phyloP scores from a whole-genome alignment of 1,140 invertebrate genomes.

The Drosophila trapezifrons region DNA sequence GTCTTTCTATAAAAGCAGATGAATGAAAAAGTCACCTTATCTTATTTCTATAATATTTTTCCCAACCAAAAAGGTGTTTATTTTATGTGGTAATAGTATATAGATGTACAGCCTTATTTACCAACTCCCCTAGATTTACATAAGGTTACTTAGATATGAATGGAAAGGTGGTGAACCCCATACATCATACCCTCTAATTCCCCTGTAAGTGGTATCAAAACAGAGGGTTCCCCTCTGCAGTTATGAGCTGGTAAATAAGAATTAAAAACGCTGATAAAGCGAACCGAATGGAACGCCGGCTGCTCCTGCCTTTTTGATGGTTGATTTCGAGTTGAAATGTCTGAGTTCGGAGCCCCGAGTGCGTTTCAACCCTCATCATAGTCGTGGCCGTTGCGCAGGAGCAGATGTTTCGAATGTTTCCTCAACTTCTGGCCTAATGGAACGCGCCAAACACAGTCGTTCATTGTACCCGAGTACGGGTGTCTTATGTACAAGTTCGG shows the following conservation, averaged over 20 bases:
- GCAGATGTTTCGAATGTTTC: constrained; percentile 72
- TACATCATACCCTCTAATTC: constrained; percentile 17
- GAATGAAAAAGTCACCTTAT: constrained; percentile 2
- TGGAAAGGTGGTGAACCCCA: constrained; percentile 6
- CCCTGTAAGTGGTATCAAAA: constrained; percentile 31
- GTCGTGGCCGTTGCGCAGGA: constrained; percentile 41
- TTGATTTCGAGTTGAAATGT: constrained; percentile 16
- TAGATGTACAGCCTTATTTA: neutral
- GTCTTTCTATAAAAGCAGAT: neutral
- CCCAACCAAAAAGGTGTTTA: neutral
- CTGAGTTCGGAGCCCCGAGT: constrained; percentile 28
- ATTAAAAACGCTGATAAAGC: constrained; percentile 77
- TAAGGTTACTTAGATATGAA: neutral
- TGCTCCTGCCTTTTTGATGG: constrained; percentile 51
- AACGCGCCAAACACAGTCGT: constrained; percentile 76
- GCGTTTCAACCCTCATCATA: constrained; percentile 68
- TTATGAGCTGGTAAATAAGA: constrained; percentile 78
- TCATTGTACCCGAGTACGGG: constrained; percentile 51
- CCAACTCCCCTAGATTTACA: constrained; percentile 2
- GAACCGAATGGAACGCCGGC: constrained; percentile 58
- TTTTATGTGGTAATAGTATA: neutral
- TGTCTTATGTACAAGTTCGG: constrained; percentile 57
- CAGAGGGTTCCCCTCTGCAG: constrained; percentile 29
- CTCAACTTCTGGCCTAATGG: constrained; percentile 52
- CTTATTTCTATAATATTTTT: neutral